Conservation (phyloP, 2,888 invertebrate species). For the Electrophaes corylata region DNA sequence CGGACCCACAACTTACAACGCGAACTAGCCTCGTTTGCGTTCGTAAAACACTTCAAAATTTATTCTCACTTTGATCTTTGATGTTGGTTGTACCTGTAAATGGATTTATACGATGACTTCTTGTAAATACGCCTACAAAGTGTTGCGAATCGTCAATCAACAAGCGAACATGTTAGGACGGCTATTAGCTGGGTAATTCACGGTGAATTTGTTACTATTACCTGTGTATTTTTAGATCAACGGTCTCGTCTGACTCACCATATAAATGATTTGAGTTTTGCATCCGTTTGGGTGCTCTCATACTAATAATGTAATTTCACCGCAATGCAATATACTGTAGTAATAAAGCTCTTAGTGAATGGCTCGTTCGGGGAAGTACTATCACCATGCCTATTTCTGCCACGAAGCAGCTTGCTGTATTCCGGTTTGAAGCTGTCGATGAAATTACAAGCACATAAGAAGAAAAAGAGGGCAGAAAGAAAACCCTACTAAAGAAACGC, state of each 20-base stretch:
- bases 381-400: no score
- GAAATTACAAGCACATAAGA: no score
- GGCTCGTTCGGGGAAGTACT: no score
- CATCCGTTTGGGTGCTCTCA: constrained; percentile 2
- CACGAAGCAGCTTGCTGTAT: no score
- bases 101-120: constrained; percentile 5
- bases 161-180: constrained; percentile 25
- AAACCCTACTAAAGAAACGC: no score
- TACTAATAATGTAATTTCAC: neutral
- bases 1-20: neutral
- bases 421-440: no score
- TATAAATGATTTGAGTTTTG: constrained; percentile 3
- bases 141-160: constrained; percentile 36
- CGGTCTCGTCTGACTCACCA: constrained; percentile 24
- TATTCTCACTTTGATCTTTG: neutral
- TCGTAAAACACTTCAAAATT: neutral
- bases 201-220: constrained; percentile 28
- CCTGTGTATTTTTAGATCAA: constrained; percentile 27
- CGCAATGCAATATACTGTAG: no score
- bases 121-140: constrained; percentile 27
- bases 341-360: no score
- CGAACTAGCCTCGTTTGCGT: neutral
- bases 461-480: no score
- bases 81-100: neutral
- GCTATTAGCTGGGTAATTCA: constrained; percentile 27